Percentiles rank a stretch among this genome's conserved stretches.
Evolutionary conservation across 1,140 invertebrate species (phyloP).

Genomic region (Nephotettix cincticeps): DNA sequence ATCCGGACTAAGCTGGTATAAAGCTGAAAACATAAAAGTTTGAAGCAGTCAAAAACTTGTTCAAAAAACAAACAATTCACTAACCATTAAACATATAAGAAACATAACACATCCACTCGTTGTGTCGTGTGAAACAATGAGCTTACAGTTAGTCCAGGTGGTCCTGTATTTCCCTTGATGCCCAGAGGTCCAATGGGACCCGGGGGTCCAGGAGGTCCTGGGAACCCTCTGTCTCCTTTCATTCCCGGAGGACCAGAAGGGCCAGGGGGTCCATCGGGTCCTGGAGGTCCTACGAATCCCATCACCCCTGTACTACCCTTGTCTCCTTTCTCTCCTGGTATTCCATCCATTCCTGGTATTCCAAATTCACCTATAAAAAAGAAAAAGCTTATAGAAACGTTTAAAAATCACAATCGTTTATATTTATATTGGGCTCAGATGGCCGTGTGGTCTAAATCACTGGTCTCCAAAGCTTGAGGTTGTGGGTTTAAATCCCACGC

Average conservation of each 20-base stretch:
- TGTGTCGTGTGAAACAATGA: not conserved
- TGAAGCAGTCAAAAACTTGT: too few species aligned
- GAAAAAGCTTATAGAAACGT: too few species aligned
- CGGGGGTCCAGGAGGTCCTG: slow-evolving; percentile 36
- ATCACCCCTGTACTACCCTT: slow-evolving; percentile 25
- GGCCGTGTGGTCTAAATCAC: too few species aligned
- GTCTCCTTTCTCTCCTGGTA: slow-evolving; percentile 38
- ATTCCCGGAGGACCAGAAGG: slow-evolving; percentile 47
- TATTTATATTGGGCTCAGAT: too few species aligned
- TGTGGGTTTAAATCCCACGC: too few species aligned
- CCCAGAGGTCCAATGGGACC: slow-evolving; percentile 39
- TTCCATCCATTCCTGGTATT: slow-evolving; percentile 35
- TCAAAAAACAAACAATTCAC: too few species aligned
- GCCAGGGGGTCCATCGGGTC: slow-evolving; percentile 51
- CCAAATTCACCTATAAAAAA: slow-evolving; percentile 57
- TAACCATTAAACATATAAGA: too few species aligned
- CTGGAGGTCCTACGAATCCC: slow-evolving; percentile 45
- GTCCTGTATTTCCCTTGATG: slow-evolving; percentile 41
- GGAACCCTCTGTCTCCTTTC: slow-evolving; percentile 36
- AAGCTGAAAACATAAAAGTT: too few species aligned
- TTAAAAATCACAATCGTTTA: too few species aligned
- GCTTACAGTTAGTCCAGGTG: slow-evolving; percentile 38
- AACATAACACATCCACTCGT: too few species aligned
- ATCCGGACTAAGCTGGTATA: too few species aligned
- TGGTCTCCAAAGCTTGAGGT: too few species aligned